Evolutionary conservation across 2,113 vertebrate genomes (phyloP), one percentile per base, ranked within the genome.

Genomic region (Columbina picui): DNA sequence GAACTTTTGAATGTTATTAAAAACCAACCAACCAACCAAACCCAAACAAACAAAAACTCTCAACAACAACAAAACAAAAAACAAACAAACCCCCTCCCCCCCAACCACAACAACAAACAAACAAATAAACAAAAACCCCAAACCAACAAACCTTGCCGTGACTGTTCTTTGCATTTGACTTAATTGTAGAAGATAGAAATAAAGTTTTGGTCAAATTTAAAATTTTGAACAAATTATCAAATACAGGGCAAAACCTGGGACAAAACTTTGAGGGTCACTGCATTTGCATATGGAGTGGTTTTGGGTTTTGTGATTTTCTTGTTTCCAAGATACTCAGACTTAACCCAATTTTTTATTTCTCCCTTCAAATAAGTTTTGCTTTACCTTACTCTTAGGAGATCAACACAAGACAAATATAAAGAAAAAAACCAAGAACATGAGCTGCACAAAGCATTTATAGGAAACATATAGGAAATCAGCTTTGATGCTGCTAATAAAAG

Each of bases 401-500:
- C 14, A 68, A 26, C 23, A 61, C 29, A 84, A 67, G n/a, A 80
- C 19, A 64, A 79, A 59, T 55, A 47, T n/a, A 41, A 67, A 76
- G 30, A 52, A 83, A 60, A 76, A 69, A 84, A 30, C 18, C 15
- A 73, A 80, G 59, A 80, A 84, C 55, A 45, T 45, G 59, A 90
- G 59, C 69, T 39, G 16, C 55, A 80, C 55, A 78, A 90, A 77
- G n/a, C 19, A 85, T 88, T 92, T 90, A 82, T 84, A 88, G 70
- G 70, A 88, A 93, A 89, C 89, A 92, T 55, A 68, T 18, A 88
- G 59, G 87, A 87, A 89, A 90, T 76, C 30, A 43, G 74, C 84
- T 96, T 93, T 88, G 93, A 87, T 90, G 80, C 59, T 84, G 64
- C 50, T 94, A 93, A 79, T 91, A 89, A 89, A 96, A 91, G 45